Percentiles rank a stretch among this genome's conserved stretches.
Conservation (phyloP, 1,140 invertebrate species). For the Bombus polaris region DNA sequence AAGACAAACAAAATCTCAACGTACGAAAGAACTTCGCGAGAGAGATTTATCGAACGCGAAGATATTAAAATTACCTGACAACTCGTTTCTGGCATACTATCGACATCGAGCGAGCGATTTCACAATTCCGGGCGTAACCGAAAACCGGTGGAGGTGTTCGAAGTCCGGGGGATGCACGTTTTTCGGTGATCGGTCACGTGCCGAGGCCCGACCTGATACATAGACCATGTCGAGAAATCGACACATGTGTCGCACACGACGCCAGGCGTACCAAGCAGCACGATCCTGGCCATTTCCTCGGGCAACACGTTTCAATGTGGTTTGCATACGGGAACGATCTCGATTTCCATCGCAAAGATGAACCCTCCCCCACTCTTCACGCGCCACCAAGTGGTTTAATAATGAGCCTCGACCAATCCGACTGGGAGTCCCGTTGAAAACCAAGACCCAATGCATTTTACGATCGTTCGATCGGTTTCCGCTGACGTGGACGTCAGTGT, state of each 20-base stretch:
- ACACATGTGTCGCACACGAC: constrained; percentile 20
- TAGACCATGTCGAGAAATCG: constrained; percentile 36
- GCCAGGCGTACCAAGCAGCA: constrained; percentile 23
- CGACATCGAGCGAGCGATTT: constrained; percentile 4
- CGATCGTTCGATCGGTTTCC: constrained; percentile 28
- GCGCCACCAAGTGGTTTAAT: constrained; percentile 45
- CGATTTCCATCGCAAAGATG: constrained; percentile 48
- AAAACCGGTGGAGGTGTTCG: too few relatives aligned
- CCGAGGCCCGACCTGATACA: constrained; percentile 11
- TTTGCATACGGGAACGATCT: constrained; percentile 50
- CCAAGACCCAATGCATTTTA: constrained; percentile 36
- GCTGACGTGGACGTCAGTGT: not conserved
- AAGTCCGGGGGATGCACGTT: constrained; percentile 18
- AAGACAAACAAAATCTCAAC: not conserved
- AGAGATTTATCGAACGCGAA: not conserved
- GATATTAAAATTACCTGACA: not conserved
- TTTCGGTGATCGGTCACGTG: constrained; percentile 48
- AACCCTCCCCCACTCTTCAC: not conserved
- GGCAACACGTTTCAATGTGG: constrained; percentile 36
- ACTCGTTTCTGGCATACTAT: not conserved
- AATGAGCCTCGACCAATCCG: constrained; percentile 33
- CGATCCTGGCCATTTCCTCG: constrained; percentile 23
- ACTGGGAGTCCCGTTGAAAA: constrained; percentile 25
- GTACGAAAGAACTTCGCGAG: not conserved
- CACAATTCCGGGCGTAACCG: constrained; percentile 19